Evolutionary conservation across 2,113 vertebrate species (phyloP).

Genomic region (Chrysochloris asiatica): DNA sequence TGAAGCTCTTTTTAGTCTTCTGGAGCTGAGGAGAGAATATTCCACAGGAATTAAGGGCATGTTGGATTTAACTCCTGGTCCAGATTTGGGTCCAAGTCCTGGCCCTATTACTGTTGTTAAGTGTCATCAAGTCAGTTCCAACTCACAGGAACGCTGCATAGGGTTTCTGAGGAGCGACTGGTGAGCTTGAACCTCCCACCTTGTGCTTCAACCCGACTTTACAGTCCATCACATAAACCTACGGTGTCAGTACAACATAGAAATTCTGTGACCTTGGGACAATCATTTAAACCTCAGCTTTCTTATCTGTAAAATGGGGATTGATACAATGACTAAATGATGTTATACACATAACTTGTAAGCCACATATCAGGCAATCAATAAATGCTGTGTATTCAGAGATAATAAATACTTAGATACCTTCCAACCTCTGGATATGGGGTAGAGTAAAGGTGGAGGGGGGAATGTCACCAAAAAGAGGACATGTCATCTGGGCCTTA

Average conservation of each 20-base stretch:
- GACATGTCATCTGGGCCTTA: not conserved
- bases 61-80: too few species aligned
- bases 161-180: too few species aligned
- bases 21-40: not conserved
- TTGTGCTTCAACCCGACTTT: too few species aligned
- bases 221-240: too few species aligned
- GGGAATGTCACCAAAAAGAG: not conserved
- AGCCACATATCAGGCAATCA: not conserved
- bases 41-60: not conserved
- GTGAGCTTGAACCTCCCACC: too few species aligned
- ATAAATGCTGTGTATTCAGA: not conserved
- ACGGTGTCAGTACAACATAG: too few species aligned
- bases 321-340: not conserved
- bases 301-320: not conserved
- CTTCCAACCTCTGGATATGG: not conserved
- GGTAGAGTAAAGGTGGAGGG: not conserved
- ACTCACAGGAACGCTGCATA: too few species aligned
- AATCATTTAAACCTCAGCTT: not conserved
- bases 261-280: not conserved
- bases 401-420: not conserved
- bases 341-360: not conserved
- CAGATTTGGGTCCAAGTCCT: not conserved
- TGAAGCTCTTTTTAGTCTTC: not conserved
- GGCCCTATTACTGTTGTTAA: not conserved
- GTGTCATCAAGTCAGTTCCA: too few species aligned